Conservation (phyloP, 2,888 invertebrate species). For the Drosophila lutescens region DNA sequence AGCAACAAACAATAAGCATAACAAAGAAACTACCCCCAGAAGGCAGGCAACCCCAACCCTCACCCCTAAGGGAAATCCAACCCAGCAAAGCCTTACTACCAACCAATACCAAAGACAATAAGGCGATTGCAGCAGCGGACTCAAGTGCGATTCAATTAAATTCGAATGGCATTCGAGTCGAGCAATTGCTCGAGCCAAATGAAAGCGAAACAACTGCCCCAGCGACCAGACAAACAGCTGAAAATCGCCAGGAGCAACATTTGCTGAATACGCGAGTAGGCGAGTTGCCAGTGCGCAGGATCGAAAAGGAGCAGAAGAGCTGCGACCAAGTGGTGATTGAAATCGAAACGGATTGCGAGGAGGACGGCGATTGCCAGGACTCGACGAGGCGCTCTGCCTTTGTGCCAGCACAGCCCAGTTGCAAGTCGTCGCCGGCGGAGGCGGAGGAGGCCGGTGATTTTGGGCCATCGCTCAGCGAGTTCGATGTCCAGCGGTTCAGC, state of each 20-base stretch:
- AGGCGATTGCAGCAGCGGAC: constrained; percentile 42
- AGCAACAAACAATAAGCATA: constrained; percentile 49
- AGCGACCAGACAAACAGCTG: constrained; percentile 41
- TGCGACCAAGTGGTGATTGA: constrained; percentile 69
- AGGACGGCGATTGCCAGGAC: neutral
- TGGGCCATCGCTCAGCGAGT: constrained; percentile 69
- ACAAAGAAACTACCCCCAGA: constrained; percentile 67
- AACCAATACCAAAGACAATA: constrained; percentile 39
- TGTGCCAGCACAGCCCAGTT: constrained; percentile 46
- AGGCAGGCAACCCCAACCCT: neutral
- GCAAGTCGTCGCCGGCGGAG: neutral
- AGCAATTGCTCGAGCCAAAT: constrained; percentile 52
- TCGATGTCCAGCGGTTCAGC: constrained; percentile 81
- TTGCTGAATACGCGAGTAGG: constrained; percentile 58
- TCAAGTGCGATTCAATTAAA: constrained; percentile 71
- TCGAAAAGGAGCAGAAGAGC: constrained; percentile 37
- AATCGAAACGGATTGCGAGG: constrained; percentile 56
- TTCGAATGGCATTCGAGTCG: constrained; percentile 51
- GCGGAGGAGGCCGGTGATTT: constrained; percentile 40
- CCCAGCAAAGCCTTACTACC: neutral
- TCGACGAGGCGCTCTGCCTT: constrained; percentile 53
- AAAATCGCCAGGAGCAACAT: constrained; percentile 39
- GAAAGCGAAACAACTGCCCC: constrained; percentile 48
- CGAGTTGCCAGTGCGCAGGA: constrained; percentile 57
- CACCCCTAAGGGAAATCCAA: neutral